These are phyloP conservation scores for Mormyrus proboscirostris DNA, from an alignment of 2,797 vertebrate genomes.

Conservation along the genomic window DNA sequence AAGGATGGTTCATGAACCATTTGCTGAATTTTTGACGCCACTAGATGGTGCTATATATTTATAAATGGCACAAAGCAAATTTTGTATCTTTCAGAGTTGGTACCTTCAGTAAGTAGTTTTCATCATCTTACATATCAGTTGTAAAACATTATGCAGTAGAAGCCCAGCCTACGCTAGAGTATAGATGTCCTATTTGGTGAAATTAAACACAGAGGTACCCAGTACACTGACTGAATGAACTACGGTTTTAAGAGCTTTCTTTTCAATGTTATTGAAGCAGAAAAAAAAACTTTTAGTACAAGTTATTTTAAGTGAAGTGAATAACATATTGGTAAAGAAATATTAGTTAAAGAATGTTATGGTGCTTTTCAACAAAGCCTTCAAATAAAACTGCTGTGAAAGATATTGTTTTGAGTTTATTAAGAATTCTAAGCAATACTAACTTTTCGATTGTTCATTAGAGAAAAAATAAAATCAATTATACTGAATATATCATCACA, in stretches of 20 bases:
- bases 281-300: background rate
- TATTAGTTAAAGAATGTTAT: background rate
- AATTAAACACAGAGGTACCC: background rate
- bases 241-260: background rate
- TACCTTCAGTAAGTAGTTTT: background rate
- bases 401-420: background rate
- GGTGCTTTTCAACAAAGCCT: background rate
- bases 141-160: background rate
- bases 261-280: background rate
- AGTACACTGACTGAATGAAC: background rate
- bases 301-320: background rate
- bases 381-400: background rate
- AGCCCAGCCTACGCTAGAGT: background rate
- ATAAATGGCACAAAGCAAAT: background rate
- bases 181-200: background rate
- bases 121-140: background rate
- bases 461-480: background rate
- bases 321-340: background rate
- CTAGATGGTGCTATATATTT: no score
- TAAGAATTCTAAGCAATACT: background rate
- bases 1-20: no score
- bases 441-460: background rate
- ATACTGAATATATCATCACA: background rate
- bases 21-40: no score
- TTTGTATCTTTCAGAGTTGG: background rate